Base-by-base conservation (phyloP, 1,140 invertebrate species). In the Hylaeus volcanicus region DNA sequence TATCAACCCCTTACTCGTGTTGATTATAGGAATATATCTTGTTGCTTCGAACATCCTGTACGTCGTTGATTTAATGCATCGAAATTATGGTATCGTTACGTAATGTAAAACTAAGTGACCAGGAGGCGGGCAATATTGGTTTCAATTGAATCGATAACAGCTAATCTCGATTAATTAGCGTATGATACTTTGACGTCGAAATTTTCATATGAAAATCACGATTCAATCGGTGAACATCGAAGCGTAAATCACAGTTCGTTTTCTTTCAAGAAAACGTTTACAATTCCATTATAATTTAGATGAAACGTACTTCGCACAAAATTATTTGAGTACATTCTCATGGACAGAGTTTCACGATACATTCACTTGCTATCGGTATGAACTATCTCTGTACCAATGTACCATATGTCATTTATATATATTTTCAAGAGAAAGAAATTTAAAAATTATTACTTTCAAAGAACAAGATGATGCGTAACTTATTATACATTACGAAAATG, bases 91-190 rank as follows among this genome's bases (percentile, higher is more conserved):
- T 48, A 56, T 51, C 73, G 61, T 65, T 61, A 55, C 61, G 60
- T 82, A 79, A 85, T 83, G 70, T 43, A 51, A 74, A 86, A 76
- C 76, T 60, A 15, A 64, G 45, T 61, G 66, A 26, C n/a, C n/a
- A 1, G 14, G 66, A 60, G 60, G 56, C 37, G 65, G 37, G 15
- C 45, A 48, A 87, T 81, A 91, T 91, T 91, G 88, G 60, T 74
- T 79, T 83, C 90, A 91, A 91, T 90, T 91, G 89, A 69, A 81
- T 89, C 86, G 88, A 90, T 89, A 76, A 89, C 70, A 58, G 37
- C 65, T 72, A 89, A 86, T 83, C 77, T 79, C 68, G 76, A 79
- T 86, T 81, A 86, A 89, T 86, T 85, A 87, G 56, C 55, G 8
- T 12, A 15, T 51, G 65, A 53, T 65, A 41, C 41, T 15, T 41